Evolutionary conservation across 35 echinoderm and acorn worm species (phyloP), one percentile per base, ranked within the genome.

Genomic region (Nesometra sesokonis): DNA sequence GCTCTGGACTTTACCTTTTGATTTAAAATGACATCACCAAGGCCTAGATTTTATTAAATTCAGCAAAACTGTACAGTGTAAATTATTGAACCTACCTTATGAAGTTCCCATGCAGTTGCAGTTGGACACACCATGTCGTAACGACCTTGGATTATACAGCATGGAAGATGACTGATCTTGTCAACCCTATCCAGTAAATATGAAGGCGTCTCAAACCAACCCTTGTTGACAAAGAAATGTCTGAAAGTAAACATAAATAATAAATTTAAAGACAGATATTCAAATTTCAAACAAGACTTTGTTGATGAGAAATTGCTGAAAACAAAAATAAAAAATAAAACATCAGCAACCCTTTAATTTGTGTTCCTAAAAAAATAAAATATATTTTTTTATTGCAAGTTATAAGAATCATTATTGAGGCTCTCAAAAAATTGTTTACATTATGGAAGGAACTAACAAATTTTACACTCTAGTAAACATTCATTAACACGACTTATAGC

Each of bases 41-140:
- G 30, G 23, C 35, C 39, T 5, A 17, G 36, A 27, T 47, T 3
- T 31, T 47, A 11, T 13, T n/a, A 37, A 37, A 17, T 13, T 37
- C 35, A 84, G 36, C 13, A 34, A 84, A 32, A 38, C 30, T 43
- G 37, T 47, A 27, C 23, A 38, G 46, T 47, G 32, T 67, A 29
- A 30, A 81, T 0, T n/a, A n/a, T n/a, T n/a, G n/a, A 47, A 47
- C 89, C 19, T 57, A 90, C 89, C 84, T 80, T 85, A 57, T 90
- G 83, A 21, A 90, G 33, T 30, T 86, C 78, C 83, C 83, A 90
- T 23, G 89, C 89, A 29, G 83, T 81, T 13, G 38, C 83, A 8
- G 84, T 77, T 27, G 89, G 89, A 80, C 89, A 90, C 21, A 90
- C 84, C 29, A 90, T 52, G 82, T 90, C 89, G 32, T 90, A 90